Percentiles rank a stretch among this genome's conserved stretches.
Evolutionary conservation across 2,113 vertebrate species (phyloP).

Genomic region (Edolisoma coerulescens): DNA sequence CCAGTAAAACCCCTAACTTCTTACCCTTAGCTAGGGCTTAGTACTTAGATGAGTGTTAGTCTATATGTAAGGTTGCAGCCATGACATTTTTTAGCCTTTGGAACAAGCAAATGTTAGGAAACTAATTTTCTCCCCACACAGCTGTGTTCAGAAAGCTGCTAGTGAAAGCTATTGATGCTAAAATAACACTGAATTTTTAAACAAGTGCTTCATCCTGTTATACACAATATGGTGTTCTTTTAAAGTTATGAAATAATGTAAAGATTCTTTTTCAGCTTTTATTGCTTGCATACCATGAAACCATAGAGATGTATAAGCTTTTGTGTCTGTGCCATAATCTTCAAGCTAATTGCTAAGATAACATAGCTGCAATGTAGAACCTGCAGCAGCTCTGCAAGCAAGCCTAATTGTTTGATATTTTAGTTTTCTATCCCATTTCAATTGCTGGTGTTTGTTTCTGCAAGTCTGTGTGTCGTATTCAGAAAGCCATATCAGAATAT

Average conservation of each 20-base stretch:
- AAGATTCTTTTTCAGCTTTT: background rate
- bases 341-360: background rate
- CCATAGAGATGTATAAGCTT: background rate
- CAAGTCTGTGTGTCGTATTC: background rate
- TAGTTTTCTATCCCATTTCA: background rate
- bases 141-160: constrained; percentile 37
- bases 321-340: background rate
- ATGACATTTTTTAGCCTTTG: constrained; percentile 44
- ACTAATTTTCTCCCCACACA: background rate
- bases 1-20: background rate
- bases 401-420: background rate
- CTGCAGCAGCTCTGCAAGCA: background rate
- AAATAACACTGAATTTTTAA: constrained; percentile 53
- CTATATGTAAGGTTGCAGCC: background rate
- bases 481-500: background rate
- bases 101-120: constrained; percentile 45
- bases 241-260: background rate
- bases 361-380: background rate
- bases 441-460: background rate
- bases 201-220: background rate
- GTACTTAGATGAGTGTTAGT: background rate
- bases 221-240: background rate
- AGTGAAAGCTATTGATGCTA: constrained; percentile 19
- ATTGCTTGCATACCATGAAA: background rate
- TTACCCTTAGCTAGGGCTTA: background rate